Percentiles rank a stretch among this genome's conserved stretches.
These are phyloP conservation scores for Crax fasciolata DNA, from an alignment of 2,797 vertebrate species.

Conservation along the genomic window DNA sequence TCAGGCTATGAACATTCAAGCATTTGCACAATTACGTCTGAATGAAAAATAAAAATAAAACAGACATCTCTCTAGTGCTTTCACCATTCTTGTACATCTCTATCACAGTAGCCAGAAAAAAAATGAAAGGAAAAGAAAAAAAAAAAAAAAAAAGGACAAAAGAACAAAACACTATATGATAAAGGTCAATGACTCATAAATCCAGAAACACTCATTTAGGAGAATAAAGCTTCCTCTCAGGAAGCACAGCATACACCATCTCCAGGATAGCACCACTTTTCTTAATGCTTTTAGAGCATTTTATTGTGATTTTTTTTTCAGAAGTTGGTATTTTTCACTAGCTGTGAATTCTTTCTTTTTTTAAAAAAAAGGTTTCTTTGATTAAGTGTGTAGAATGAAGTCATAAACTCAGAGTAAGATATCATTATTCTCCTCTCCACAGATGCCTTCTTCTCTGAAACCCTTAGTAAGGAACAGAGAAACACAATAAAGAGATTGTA, in stretches of 20 bases:
- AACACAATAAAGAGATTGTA: neutral
- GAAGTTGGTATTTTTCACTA: neutral
- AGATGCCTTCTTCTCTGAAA: neutral
- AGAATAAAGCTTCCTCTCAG: neutral
- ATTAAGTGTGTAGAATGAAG: neutral
- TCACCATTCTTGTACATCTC: neutral
- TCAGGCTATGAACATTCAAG: neutral
- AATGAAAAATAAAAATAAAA: neutral
- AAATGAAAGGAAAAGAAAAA: rapidly evolving
- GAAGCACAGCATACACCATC: neutral
- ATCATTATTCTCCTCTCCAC: neutral
- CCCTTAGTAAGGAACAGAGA: neutral
- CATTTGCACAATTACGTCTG: neutral
- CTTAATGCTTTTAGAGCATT: neutral
- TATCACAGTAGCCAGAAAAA: neutral
- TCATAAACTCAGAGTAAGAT: neutral
- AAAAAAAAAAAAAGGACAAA: neutral
- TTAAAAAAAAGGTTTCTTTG: neutral
- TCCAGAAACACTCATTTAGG: neutral
- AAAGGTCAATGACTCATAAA: conserved; percentile 3
- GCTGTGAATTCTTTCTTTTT: neutral
- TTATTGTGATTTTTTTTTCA: neutral
- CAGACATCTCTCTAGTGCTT: neutral
- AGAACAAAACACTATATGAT: neutral
- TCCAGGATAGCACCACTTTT: neutral